Evolutionary conservation across 2,797 vertebrate species (phyloP).

Genomic region (Rhinichthys osculus): DNA sequence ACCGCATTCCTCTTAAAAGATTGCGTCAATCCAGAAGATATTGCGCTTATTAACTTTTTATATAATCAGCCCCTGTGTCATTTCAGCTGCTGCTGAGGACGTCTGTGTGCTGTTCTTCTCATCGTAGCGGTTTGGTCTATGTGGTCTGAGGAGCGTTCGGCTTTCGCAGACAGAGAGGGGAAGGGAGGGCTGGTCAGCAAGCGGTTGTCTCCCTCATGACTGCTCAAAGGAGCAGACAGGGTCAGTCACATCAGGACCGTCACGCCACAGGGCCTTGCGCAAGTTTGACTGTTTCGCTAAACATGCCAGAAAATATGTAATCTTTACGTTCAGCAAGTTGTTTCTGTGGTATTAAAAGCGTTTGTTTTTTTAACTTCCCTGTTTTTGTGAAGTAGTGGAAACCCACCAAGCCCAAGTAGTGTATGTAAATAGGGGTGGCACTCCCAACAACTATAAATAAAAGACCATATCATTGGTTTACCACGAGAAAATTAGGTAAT

Average conservation of each 20-base stretch:
- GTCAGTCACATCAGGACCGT: constrained; percentile 68
- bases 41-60: constrained; percentile 35
- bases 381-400: constrained; percentile 81
- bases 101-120: constrained; percentile 46
- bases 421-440: constrained; percentile 81
- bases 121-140: constrained; percentile 59
- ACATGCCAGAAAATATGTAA: background rate
- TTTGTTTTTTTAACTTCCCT: constrained; percentile 51
- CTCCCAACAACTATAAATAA: constrained; percentile 77
- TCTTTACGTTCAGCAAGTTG: background rate
- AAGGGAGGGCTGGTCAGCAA: constrained; percentile 52
- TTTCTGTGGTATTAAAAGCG: background rate
- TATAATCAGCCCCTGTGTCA: constrained; percentile 37
- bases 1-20: constrained; percentile 39
- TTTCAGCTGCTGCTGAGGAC: constrained; percentile 31
- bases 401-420: constrained; percentile 83
- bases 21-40: constrained; percentile 32
- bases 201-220: constrained; percentile 46
- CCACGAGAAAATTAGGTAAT: constrained; percentile 63
- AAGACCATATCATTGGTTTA: constrained; percentile 72
- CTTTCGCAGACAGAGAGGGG: constrained; percentile 60
- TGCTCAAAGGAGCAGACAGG: constrained; percentile 71
- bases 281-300: background rate
- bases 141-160: constrained; percentile 67
- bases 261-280: constrained; percentile 4